phyloP scores from a whole-genome alignment of 30 jellyfish, hydroid and myxozoan genomes.

The Haliclystus octoradiatus region DNA sequence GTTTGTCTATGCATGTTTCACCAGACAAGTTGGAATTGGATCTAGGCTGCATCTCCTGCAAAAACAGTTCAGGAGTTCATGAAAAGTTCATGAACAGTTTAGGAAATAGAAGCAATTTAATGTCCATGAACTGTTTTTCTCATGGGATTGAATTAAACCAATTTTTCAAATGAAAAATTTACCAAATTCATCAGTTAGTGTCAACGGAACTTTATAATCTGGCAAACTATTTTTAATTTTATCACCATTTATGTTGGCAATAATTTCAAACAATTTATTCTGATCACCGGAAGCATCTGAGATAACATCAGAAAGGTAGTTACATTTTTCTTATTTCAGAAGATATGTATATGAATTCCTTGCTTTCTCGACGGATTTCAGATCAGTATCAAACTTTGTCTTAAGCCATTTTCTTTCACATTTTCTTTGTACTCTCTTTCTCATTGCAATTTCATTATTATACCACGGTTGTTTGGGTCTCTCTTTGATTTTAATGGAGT shows the following conservation, averaged over 20 bases:
- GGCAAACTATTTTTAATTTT: too few species aligned
- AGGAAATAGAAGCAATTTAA: too few species aligned
- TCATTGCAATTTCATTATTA: constrained; percentile 7
- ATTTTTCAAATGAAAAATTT: constrained; percentile 16
- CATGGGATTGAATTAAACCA: constrained; percentile 7
- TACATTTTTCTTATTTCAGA: too few species aligned
- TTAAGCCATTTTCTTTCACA: constrained; percentile 21
- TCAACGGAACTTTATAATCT: too few species aligned
- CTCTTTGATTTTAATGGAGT: constrained; percentile 16
- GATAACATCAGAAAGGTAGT: constrained; percentile 20
- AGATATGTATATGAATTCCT: constrained; percentile 25
- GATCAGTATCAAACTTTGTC: constrained; percentile 17
- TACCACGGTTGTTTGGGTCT: constrained; percentile 31
- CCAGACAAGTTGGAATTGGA: constrained; percentile 28
- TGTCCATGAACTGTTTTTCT: too few species aligned
- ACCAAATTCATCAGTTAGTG: constrained; percentile 19
- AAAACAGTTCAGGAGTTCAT: constrained; percentile 22
- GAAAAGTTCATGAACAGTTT: too few species aligned
- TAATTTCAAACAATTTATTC: constrained; percentile 18
- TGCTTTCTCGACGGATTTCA: constrained; percentile 7
- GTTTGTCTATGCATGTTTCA: constrained; percentile 24
- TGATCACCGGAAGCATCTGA: constrained; percentile 23
- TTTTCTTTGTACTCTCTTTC: constrained; percentile 23
- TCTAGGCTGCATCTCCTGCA: constrained; percentile 23
- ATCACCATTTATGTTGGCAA: constrained; percentile 24